Conservation (phyloP, 1,140 invertebrate genomes). For the Grapholita molesta region DNA sequence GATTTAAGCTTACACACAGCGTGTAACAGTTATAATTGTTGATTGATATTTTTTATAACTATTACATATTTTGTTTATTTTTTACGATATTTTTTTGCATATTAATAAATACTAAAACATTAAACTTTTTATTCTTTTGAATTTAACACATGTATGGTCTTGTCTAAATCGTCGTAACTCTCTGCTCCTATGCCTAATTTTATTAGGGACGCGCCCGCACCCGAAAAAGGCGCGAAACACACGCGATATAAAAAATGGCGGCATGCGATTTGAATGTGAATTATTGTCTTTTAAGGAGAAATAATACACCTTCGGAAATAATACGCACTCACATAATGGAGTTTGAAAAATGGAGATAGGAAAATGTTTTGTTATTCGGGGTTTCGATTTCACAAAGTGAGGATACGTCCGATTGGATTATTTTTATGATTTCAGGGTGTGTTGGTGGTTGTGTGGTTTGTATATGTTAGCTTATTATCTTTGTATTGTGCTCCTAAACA, state of each 20-base stretch:
- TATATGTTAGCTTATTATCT: too few relatives aligned
- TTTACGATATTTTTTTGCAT: too few relatives aligned
- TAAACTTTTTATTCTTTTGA: neutral
- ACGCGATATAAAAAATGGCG: constrained; percentile 77
- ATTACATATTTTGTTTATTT: too few relatives aligned
- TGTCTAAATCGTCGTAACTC: constrained; percentile 45
- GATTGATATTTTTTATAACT: too few relatives aligned
- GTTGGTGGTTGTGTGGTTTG: neutral
- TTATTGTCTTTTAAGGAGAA: constrained; percentile 72
- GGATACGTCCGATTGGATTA: neutral
- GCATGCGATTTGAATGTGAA: constrained; percentile 74
- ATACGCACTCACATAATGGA: constrained; percentile 41
- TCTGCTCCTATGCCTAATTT: constrained; percentile 67
- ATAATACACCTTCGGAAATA: constrained; percentile 61
- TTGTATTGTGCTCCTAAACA: too few relatives aligned
- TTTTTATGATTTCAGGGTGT: neutral
- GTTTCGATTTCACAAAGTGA: constrained; percentile 15
- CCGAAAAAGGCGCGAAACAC: constrained; percentile 76
- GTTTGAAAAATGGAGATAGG: constrained; percentile 38
- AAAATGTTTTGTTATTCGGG: constrained; percentile 28
- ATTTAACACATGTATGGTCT: neutral
- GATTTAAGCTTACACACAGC: too few relatives aligned
- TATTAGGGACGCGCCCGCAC: constrained; percentile 72
- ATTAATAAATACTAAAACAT: too few relatives aligned
- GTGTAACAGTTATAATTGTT: too few relatives aligned